Evolutionary conservation across 2,797 vertebrate genomes (phyloP).

Genomic region (Pachyuromys duprasi): DNA sequence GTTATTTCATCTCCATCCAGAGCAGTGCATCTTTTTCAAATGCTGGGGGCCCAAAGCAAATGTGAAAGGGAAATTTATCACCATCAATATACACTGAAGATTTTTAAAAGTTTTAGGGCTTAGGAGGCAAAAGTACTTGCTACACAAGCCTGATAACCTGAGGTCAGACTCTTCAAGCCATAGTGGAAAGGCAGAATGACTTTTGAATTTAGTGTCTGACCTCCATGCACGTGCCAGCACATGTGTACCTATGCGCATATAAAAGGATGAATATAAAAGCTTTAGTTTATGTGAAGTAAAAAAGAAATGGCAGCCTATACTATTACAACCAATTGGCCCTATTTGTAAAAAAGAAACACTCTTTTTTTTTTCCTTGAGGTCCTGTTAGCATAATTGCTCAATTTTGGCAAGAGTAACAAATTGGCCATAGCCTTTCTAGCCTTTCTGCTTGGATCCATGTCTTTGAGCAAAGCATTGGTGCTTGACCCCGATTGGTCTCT

Average conservation of each 20-base stretch:
- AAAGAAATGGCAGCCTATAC: background rate
- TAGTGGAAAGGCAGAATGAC: background rate
- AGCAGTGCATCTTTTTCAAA: background rate
- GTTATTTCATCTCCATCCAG: background rate
- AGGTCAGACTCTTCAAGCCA: background rate
- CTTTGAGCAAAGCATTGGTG: background rate
- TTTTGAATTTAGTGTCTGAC: background rate
- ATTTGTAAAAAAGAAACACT: background rate
- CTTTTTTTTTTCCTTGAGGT: background rate
- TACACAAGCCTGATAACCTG: background rate
- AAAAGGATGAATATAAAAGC: no score
- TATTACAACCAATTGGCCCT: background rate
- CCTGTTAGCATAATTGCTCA: background rate
- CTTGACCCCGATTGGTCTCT: background rate
- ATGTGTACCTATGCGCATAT: background rate
- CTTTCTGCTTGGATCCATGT: background rate
- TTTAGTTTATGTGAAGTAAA: constrained; percentile 14
- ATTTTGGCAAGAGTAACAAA: background rate
- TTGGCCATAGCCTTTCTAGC: background rate
- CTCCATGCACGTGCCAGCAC: no score
- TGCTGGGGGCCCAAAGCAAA: background rate
- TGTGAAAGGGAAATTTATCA: background rate
- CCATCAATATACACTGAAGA: background rate
- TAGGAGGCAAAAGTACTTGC: background rate
- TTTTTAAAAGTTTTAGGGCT: background rate